Percentiles rank a stretch among this genome's conserved stretches.
These are phyloP conservation scores for Ivindomyrus marchei DNA, from an alignment of 2,113 vertebrate species.

Conservation along the genomic window DNA sequence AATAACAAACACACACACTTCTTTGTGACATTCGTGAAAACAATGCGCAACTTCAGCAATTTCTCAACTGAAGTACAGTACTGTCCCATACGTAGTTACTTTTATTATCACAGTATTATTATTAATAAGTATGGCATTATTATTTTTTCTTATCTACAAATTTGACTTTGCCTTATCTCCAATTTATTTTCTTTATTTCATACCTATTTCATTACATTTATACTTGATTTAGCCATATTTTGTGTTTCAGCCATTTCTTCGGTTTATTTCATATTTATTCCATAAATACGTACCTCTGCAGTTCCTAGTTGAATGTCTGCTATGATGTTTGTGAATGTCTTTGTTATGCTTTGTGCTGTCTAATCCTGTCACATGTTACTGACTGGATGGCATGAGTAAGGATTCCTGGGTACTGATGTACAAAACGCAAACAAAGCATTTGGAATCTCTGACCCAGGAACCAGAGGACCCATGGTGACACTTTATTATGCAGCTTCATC, in stretches of 20 bases:
- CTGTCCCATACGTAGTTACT: background rate
- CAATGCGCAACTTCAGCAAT: background rate
- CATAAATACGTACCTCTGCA: background rate
- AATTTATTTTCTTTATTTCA: background rate
- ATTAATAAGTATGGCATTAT: background rate
- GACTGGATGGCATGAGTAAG: background rate
- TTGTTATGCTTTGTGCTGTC: background rate
- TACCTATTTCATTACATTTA: background rate
- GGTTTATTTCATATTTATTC: background rate
- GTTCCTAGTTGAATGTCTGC: background rate
- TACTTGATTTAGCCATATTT: background rate
- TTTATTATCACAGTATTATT: background rate
- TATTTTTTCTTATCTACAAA: background rate
- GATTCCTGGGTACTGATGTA: background rate
- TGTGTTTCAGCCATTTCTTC: background rate
- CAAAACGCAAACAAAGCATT: background rate
- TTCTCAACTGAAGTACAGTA: background rate
- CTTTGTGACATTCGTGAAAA: background rate
- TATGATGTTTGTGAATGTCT: background rate
- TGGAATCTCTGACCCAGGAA: background rate
- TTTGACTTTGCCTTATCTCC: background rate
- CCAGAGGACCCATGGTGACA: background rate
- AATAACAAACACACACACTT: background rate
- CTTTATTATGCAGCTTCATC: constrained; percentile 2
- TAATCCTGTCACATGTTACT: background rate